Evolutionary conservation across 2,888 invertebrate species (phyloP).

Genomic region (Drosophila meridiana): DNA sequence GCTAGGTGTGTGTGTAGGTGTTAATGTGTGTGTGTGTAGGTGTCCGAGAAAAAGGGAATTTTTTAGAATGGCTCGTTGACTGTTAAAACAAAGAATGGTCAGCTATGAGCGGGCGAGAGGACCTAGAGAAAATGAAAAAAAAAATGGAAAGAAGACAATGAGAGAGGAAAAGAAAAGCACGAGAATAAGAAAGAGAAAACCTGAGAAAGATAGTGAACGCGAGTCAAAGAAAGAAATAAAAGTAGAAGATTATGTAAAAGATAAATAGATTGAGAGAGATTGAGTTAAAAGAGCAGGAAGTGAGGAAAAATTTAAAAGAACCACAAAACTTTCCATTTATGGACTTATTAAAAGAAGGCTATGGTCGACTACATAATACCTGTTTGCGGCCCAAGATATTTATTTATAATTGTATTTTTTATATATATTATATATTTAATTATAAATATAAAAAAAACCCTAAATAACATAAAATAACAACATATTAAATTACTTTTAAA

Average conservation of each 20-base stretch:
- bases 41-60: slow-evolving; percentile 33
- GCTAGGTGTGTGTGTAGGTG: slow-evolving; percentile 18
- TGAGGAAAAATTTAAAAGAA: neutral
- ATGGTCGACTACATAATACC: too few relatives aligned
- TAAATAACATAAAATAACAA: too few relatives aligned
- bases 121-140: too few relatives aligned
- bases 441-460: too few relatives aligned
- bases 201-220: neutral
- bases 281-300: neutral
- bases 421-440: too few relatives aligned
- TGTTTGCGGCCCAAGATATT: too few relatives aligned
- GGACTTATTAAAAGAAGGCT: neutral
- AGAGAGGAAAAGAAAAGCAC: neutral
- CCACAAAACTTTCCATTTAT: neutral
- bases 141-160: neutral
- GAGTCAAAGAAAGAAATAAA: neutral
- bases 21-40: slow-evolving; percentile 7
- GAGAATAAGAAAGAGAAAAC: neutral
- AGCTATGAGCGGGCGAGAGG: neutral
- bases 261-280: neutral
- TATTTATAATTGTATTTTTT: too few relatives aligned
- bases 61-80: slow-evolving; percentile 14
- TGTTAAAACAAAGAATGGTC: neutral
- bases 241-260: neutral
- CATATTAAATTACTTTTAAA: too few relatives aligned